Conservation (phyloP, 2,113 vertebrate genomes). For the Ariopsis seemanni region DNA sequence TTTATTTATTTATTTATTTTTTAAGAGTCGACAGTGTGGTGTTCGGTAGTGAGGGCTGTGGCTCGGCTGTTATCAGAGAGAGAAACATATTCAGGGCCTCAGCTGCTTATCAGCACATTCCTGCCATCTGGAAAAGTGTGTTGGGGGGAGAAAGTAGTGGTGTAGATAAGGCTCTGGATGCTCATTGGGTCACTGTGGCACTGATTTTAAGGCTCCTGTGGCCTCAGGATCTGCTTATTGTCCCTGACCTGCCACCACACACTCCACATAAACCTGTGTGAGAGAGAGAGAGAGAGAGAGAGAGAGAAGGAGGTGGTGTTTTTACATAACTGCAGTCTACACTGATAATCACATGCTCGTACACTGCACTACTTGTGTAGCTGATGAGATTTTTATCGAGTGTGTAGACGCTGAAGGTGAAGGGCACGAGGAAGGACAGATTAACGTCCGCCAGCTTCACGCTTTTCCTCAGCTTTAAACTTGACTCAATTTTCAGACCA, state of each 20-base stretch:
- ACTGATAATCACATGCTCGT: background rate
- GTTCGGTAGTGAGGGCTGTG: background rate
- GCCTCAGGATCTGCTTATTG: conserved; percentile 42
- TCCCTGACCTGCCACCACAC: conserved; percentile 50
- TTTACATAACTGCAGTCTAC: background rate
- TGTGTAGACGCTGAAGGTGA: background rate
- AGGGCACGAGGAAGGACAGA: background rate
- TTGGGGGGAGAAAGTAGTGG: conserved; percentile 49
- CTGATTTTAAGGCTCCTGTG: conserved; percentile 54
- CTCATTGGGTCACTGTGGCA: conserved; percentile 65
- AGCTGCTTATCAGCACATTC: conserved; percentile 75
- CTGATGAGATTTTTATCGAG: background rate
- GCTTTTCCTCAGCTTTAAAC: background rate
- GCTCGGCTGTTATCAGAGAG: conserved; percentile 45
- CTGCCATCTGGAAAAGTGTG: conserved; percentile 53
- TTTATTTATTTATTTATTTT: background rate
- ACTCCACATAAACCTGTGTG: conserved; percentile 54
- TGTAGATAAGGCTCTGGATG: conserved; percentile 59
- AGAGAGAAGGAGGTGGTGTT: background rate
- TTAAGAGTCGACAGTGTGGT: background rate
- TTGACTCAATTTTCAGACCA: background rate
- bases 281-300: background rate
- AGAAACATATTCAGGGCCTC: conserved; percentile 52
- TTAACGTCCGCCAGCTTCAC: background rate
- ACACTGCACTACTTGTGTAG: background rate